These are phyloP conservation scores for Penaeus monodon DNA, from an alignment of 2,888 invertebrate genomes.

Conservation along the genomic window DNA sequence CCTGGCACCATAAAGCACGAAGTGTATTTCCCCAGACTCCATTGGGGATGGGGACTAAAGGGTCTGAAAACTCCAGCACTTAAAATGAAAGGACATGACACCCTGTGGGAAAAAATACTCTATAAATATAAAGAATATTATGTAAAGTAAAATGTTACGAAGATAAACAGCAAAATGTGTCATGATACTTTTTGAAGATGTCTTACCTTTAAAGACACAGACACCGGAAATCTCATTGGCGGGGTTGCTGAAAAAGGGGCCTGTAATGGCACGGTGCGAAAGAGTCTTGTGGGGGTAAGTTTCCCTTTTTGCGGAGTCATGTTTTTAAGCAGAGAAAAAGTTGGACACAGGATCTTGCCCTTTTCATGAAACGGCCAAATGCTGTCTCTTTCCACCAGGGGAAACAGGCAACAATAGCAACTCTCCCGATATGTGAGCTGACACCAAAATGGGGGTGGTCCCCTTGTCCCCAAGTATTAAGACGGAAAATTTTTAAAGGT, in stretches of 20 bases:
- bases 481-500: conserved; percentile 96
- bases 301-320: conserved; percentile 91
- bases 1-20: conserved; percentile 79
- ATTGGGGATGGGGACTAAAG: conserved; percentile 93
- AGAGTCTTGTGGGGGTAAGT: conserved; percentile 88
- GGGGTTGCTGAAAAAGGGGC: conserved; percentile 87
- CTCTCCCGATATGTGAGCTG: conserved; percentile 92
- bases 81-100: conserved; percentile 91
- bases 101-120: conserved; percentile 74
- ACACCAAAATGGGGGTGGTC: conserved; percentile 91
- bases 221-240: conserved; percentile 97
- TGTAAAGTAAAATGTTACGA: not conserved
- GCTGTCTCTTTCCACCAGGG: conserved; percentile 91
- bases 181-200: no score
- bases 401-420: conserved; percentile 93
- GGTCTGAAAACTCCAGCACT: conserved; percentile 84
- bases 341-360: conserved; percentile 95
- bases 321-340: conserved; percentile 89
- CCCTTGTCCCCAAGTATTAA: conserved; percentile 98
- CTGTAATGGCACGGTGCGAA: conserved; percentile 97
- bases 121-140: conserved; percentile 34
- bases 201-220: conserved; percentile 85
- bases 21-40: conserved; percentile 94
- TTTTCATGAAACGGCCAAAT: conserved; percentile 95
- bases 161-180: not conserved